Evolutionary conservation across 2,888 invertebrate species (phyloP), one percentile per base, ranked within the genome.

Genomic region (Cephus runcator): DNA sequence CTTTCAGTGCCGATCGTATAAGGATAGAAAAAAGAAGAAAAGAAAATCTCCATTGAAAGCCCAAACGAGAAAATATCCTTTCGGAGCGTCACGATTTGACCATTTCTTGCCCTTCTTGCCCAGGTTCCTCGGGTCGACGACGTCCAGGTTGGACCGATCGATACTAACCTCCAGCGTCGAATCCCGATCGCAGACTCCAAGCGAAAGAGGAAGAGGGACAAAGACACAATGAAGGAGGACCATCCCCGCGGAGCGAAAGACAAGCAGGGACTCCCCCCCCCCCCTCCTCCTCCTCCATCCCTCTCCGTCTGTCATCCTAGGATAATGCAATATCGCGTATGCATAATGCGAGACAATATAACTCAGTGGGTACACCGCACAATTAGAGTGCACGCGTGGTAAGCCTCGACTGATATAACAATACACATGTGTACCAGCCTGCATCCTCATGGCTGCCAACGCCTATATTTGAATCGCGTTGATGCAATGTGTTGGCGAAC

Each of bases 331-430:
- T 83, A 83, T 82, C 83, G 81, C 81, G 83, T 83, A 83, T 80
- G 81, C 80, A 85, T 84, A 85, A 83, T 84, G 79, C 82, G 81
- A 82, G 84, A 85, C 87, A 85, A 85, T 84, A 85, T 84, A 85
- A 86, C 86, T 84, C 82, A 79, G 80, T 80, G 83, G 82, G 82
- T 86, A 86, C 82, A 84, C 83, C 83, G 83, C 82, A 83, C 85
- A 87, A 87, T 87, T 87, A 87, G 87, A 83, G 85, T 84, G 82
- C 82, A 81, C 81, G 84, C 84, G 84, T 56, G 56, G 23, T 56
- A 56, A 56, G 56, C 23, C 56, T 56, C 23, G 56, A 23, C 56
- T 56, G 56, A 56, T 56, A 56, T 56, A 56, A 23, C 23, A 9
- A 56, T 56, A 56, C 56, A 56, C 56, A 69, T 73, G 69, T 56